Percentiles rank a stretch among this genome's conserved stretches.
Conservation (phyloP, 2,888 invertebrate species). For the Cataglyphis livida region DNA sequence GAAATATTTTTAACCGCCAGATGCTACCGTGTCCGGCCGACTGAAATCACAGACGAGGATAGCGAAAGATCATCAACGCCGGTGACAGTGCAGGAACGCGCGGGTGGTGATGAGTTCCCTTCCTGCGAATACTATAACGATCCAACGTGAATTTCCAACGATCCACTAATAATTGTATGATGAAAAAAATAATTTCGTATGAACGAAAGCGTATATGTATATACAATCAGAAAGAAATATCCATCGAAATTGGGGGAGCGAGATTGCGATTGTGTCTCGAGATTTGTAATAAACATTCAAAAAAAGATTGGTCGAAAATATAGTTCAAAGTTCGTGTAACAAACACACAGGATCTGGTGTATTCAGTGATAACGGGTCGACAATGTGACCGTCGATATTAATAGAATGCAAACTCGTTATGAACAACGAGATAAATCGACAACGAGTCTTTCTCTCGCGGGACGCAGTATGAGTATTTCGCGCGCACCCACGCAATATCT, state of each 20-base stretch:
- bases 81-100: conserved; percentile 58
- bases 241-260: not conserved
- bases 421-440: conserved; percentile 67
- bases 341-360: conserved; percentile 57
- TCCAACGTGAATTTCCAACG: not conserved
- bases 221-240: not conserved
- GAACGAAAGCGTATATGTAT: not conserved
- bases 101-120: conserved; percentile 16
- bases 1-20: conserved; percentile 81
- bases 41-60: conserved; percentile 66
- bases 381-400: conserved; percentile 65
- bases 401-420: conserved; percentile 67
- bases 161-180: not conserved
- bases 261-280: not conserved
- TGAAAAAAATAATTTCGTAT: not conserved
- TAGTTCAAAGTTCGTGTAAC: conserved; percentile 69
- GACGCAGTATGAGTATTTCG: conserved; percentile 52
- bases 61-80: conserved; percentile 46
- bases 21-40: conserved; percentile 74
- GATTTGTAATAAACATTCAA: conserved; percentile 20
- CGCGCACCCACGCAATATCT: conserved; percentile 75
- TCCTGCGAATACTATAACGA: not conserved
- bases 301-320: conserved; percentile 54
- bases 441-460: conserved; percentile 50
- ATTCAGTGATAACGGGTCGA: conserved; percentile 71